Evolutionary conservation across 2,888 invertebrate species (phyloP).

Genomic region (Plemyria rubiginata): DNA sequence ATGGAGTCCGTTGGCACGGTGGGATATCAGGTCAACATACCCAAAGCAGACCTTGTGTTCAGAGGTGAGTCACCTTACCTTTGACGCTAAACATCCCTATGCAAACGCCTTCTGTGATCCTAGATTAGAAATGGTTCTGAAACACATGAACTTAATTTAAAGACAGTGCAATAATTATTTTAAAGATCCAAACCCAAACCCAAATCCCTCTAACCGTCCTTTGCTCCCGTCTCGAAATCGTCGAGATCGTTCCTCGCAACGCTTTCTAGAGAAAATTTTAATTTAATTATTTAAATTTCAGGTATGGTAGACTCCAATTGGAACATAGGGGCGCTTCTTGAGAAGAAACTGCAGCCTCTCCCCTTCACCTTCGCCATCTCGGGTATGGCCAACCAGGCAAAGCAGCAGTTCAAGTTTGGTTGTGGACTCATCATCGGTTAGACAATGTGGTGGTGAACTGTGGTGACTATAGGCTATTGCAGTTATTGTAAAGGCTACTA

Average conservation of each 20-base stretch:
- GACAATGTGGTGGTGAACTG: conserved; percentile 4
- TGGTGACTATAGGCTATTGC: conserved; percentile 1
- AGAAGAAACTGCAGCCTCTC: conserved; percentile 96
- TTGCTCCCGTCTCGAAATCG: too few relatives aligned
- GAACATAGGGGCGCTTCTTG: conserved; percentile 96
- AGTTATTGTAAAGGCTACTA: background rate
- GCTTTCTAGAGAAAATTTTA: too few relatives aligned
- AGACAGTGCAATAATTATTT: too few relatives aligned
- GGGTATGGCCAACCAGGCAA: conserved; percentile 96
- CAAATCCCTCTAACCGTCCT: too few relatives aligned
- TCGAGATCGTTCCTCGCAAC: too few relatives aligned
- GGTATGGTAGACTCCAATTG: conserved; percentile 97
- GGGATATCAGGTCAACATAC: conserved; percentile 97
- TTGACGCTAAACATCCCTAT: background rate
- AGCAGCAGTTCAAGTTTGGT: conserved; percentile 96
- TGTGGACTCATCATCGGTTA: conserved; percentile 97
- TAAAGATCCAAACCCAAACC: too few relatives aligned
- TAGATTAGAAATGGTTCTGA: too few relatives aligned
- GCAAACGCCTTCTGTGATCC: too few relatives aligned
- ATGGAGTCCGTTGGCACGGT: conserved; percentile 96
- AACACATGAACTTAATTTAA: too few relatives aligned
- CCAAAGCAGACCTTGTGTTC: conserved; percentile 96
- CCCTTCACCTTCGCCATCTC: conserved; percentile 97
- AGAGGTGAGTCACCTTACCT: conserved; percentile 87
- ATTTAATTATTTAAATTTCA: conserved; percentile 58